Percentiles rank a stretch among this genome's conserved stretches.
phyloP scores from a whole-genome alignment of 2,113 vertebrate genomes.

The Pollimyrus isidori region DNA sequence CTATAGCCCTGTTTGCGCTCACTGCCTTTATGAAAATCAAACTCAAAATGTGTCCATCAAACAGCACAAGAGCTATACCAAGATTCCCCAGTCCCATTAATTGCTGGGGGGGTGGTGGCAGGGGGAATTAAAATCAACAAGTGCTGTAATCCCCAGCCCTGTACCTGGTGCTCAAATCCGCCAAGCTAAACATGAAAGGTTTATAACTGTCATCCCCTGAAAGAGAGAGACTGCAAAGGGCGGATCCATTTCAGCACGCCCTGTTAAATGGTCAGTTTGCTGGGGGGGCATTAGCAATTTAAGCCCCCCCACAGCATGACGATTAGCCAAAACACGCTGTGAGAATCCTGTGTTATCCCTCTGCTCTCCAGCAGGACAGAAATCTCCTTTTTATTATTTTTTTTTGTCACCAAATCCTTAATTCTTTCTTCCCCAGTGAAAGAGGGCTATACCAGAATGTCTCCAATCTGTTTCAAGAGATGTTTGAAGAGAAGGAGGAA shows the following conservation, averaged over 20 bases:
- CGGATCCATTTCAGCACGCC: conserved; percentile 35
- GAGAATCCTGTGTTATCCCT: conserved; percentile 67
- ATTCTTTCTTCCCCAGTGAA: conserved; percentile 78
- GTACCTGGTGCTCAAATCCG: conserved; percentile 45
- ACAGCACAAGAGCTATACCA: not conserved
- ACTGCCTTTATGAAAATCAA: not conserved
- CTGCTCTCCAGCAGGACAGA: conserved; percentile 58
- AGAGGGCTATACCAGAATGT: conserved; percentile 86
- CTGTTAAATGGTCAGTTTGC: conserved; percentile 59
- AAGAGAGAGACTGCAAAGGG: not conserved
- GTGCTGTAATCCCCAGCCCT: not conserved
- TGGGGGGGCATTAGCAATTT: conserved; percentile 64
- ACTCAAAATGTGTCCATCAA: not conserved
- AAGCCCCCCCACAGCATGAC: conserved; percentile 53
- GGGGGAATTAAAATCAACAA: not conserved
- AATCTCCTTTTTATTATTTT: conserved; percentile 54
- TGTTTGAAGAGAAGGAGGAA: conserved; percentile 78
- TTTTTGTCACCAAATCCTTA: conserved; percentile 84
- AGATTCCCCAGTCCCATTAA: not conserved
- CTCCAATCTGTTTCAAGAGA: conserved; percentile 99
- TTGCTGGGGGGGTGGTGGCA: not conserved
- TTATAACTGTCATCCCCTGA: conserved; percentile 52
- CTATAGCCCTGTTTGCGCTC: not conserved
- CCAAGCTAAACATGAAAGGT: conserved; percentile 49
- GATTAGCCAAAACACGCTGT: conserved; percentile 64